Percentiles rank a stretch among this genome's conserved stretches.
These are phyloP conservation scores for Tinamus guttatus DNA, from an alignment of 2,113 vertebrate genomes.

Conservation along the genomic window DNA sequence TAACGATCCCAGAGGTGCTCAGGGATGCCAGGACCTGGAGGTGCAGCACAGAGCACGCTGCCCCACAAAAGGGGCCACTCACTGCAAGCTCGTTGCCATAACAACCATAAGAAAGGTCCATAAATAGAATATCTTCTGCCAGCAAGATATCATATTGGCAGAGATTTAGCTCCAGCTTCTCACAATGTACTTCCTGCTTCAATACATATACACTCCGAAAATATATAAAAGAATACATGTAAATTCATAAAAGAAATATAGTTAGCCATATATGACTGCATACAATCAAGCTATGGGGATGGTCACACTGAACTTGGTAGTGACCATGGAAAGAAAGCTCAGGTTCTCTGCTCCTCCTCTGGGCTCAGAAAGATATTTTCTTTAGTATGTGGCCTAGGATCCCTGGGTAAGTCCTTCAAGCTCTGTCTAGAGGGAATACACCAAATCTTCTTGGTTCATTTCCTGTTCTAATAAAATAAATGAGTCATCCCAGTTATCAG, in stretches of 20 bases:
- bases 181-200: background rate
- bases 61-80: background rate
- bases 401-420: background rate
- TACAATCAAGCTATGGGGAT: background rate
- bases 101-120: slow-evolving; percentile 39
- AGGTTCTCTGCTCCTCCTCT: background rate
- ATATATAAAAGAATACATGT: background rate
- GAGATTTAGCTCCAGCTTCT: background rate
- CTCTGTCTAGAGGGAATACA: background rate
- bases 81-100: slow-evolving; percentile 32
- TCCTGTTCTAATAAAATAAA: background rate
- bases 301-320: background rate
- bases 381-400: background rate
- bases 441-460: background rate
- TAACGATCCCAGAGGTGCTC: background rate
- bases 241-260: background rate
- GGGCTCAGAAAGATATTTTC: background rate
- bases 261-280: background rate
- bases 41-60: background rate
- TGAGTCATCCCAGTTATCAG: background rate
- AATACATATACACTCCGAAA: background rate
- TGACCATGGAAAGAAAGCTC: background rate
- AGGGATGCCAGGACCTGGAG: background rate
- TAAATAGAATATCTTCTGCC: slow-evolving; percentile 37
- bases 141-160: background rate